These are phyloP conservation scores for Cephonodes hylas DNA, from an alignment of 2,888 invertebrate genomes.

Conservation along the genomic window DNA sequence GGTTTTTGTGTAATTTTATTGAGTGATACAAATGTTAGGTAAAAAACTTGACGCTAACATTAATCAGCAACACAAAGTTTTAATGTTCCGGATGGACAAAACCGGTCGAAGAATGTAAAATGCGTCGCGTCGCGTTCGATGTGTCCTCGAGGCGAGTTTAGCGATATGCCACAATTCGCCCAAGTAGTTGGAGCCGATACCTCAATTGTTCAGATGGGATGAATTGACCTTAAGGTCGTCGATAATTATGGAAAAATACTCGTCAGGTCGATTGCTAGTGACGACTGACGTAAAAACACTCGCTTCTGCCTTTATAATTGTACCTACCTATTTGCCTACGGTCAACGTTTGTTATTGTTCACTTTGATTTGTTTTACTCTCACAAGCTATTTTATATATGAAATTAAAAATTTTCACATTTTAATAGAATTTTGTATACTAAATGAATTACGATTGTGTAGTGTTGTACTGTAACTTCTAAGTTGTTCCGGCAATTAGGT, in stretches of 20 bases:
- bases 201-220: background rate
- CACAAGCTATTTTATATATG: too few species aligned
- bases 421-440: too few species aligned
- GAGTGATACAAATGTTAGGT: background rate
- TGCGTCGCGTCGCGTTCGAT: background rate
- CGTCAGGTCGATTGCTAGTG: background rate
- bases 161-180: background rate
- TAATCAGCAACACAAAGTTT: background rate
- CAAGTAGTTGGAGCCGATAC: background rate
- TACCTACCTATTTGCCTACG: background rate
- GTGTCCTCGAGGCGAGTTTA: background rate
- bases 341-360: too few species aligned
- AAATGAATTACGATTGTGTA: too few species aligned
- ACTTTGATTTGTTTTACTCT: too few species aligned
- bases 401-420: too few species aligned
- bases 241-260: slow-evolving; percentile 3
- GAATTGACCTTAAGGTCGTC: background rate
- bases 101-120: background rate
- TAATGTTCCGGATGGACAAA: background rate
- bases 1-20: too few species aligned
- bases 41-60: background rate
- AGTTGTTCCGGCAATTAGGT: too few species aligned
- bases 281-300: background rate
- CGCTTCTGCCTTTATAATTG: too few species aligned
- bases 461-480: too few species aligned